phyloP scores from a whole-genome alignment of 2,888 invertebrate species.

The Nysson spinosus region DNA sequence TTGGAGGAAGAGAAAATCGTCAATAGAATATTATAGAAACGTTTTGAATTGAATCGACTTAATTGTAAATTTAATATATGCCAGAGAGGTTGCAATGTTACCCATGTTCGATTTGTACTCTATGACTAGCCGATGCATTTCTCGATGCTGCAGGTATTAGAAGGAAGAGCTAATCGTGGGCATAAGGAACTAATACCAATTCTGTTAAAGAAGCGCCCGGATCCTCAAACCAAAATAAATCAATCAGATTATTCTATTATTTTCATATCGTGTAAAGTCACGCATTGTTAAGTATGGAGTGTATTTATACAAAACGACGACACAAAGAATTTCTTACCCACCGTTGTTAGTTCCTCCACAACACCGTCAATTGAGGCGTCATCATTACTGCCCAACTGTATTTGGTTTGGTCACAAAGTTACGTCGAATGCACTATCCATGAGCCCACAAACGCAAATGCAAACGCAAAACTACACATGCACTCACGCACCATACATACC shows the following conservation, averaged over 20 bases:
- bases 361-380: constrained; percentile 38
- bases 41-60: constrained; percentile 12
- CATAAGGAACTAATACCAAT: constrained; percentile 38
- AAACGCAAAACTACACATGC: constrained; percentile 39
- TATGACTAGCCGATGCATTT: constrained; percentile 44
- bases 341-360: constrained; percentile 37
- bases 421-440: constrained; percentile 53
- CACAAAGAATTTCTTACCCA: constrained; percentile 38
- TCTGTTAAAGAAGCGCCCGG: constrained; percentile 1
- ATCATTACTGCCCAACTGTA: constrained; percentile 62
- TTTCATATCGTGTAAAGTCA: constrained; percentile 16
- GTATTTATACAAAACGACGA: constrained; percentile 48
- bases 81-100: constrained; percentile 30
- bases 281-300: constrained; percentile 33
- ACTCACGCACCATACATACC: constrained; percentile 13
- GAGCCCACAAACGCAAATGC: constrained; percentile 52
- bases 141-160: constrained; percentile 34
- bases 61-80: constrained; percentile 9
- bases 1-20: constrained; percentile 26
- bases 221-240: not conserved
- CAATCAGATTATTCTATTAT: not conserved
- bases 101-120: constrained; percentile 47
- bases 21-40: constrained; percentile 7
- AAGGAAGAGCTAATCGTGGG: constrained; percentile 41
- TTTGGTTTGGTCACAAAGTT: constrained; percentile 59